phyloP scores from a whole-genome alignment of 35 echinoderm and acorn worm genomes.

The Hemicentrotus pulcherrimus region DNA sequence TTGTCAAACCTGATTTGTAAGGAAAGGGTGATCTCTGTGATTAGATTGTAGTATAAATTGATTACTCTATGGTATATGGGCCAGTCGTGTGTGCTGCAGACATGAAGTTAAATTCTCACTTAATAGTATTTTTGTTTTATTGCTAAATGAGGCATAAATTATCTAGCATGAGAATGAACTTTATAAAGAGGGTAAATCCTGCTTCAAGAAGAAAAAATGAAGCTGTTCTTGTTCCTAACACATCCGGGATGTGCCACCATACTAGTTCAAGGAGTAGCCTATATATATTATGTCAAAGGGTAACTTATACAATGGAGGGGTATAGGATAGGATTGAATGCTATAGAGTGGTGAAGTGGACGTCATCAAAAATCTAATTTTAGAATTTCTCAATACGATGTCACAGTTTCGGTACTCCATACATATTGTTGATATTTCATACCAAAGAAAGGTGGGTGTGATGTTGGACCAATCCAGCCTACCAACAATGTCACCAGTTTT shows the following conservation, averaged over 20 bases:
- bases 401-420: too few species aligned
- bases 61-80: too few species aligned
- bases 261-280: background rate
- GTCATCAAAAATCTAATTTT: too few species aligned
- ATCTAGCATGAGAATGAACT: too few species aligned
- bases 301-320: background rate
- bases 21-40: background rate
- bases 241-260: background rate
- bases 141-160: too few species aligned
- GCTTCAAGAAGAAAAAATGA: background rate
- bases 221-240: background rate
- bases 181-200: background rate
- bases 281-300: background rate
- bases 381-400: too few species aligned
- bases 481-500: too few species aligned
- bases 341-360: too few species aligned
- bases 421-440: background rate
- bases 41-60: background rate
- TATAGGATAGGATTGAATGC: background rate
- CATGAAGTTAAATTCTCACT: too few species aligned
- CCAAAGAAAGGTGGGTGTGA: background rate
- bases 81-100: background rate
- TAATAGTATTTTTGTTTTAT: too few species aligned
- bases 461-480: too few species aligned
- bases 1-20: background rate